Conservation (phyloP, 2,888 invertebrate genomes). For the Acrobeloides nanus region DNA sequence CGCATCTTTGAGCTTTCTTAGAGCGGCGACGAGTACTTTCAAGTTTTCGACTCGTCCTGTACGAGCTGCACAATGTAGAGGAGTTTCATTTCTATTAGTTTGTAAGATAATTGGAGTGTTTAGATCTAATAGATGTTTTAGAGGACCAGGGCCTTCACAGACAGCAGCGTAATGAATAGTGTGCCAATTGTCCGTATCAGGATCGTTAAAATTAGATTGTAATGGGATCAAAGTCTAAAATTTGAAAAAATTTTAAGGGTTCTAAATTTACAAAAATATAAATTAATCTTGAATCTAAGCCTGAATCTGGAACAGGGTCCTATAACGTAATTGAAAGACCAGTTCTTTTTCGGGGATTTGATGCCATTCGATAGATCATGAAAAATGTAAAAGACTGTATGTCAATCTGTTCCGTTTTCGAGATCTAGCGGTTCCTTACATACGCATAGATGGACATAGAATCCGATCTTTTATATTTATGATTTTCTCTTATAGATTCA, state of each 20-base stretch:
- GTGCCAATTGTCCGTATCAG: conserved; percentile 56
- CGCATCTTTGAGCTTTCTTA: conserved; percentile 4
- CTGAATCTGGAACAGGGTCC: too few species aligned
- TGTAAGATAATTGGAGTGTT: conserved; percentile 17
- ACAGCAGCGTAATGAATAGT: conserved; percentile 60
- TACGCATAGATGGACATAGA: too few species aligned
- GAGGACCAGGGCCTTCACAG: conserved; percentile 56
- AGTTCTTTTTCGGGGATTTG: too few species aligned
- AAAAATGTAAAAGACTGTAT: too few species aligned
- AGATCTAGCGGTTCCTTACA: too few species aligned
- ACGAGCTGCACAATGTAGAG: conserved; percentile 36
- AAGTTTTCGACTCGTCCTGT: conserved; percentile 33
- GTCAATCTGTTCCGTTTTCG: too few species aligned
- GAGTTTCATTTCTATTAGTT: conserved; percentile 31
- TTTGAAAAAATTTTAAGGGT: conserved; percentile 57
- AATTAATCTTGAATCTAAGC: too few species aligned
- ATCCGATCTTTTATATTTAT: too few species aligned
- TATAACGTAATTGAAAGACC: too few species aligned
- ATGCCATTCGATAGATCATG: too few species aligned
- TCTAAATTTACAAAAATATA: conserved; percentile 53
- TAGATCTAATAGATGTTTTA: conserved; percentile 52
- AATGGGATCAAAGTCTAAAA: conserved; percentile 51
- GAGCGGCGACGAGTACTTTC: conserved; percentile 15
- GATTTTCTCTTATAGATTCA: too few species aligned
- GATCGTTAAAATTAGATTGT: conserved; percentile 57